Conservation (phyloP, 2,113 vertebrate species). For the Aegithalos caudatus region DNA sequence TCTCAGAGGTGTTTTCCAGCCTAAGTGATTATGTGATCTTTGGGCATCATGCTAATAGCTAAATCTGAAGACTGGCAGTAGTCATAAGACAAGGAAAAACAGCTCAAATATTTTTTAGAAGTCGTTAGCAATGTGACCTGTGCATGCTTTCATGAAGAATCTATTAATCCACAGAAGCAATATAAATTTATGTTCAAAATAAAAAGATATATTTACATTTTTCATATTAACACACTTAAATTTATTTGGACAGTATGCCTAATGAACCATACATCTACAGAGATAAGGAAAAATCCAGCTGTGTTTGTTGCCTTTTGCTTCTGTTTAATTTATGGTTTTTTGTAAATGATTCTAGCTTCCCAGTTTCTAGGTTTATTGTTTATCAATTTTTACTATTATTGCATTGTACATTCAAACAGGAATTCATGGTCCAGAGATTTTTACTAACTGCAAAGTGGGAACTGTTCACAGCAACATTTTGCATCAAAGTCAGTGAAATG, state of each 20-base stretch:
- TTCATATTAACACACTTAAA: neutral
- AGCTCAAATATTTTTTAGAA: neutral
- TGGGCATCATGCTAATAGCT: neutral
- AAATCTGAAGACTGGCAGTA: neutral
- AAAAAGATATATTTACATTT: neutral
- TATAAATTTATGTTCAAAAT: neutral
- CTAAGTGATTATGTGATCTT: neutral
- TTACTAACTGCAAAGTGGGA: neutral
- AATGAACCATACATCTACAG: neutral
- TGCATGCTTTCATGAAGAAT: neutral
- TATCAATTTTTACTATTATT: neutral
- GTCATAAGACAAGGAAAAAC: neutral
- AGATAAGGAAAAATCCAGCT: neutral
- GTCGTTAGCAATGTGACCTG: accelerated
- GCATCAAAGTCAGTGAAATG: neutral
- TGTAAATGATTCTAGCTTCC: neutral
- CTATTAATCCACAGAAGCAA: neutral
- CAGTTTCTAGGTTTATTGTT: neutral
- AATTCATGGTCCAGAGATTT: neutral
- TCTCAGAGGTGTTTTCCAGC: neutral
- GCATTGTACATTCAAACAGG: neutral
- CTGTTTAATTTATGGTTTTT: neutral
- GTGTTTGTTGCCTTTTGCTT: neutral
- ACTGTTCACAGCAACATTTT: neutral
- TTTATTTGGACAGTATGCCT: neutral